Evolutionary conservation across 1,140 invertebrate species (phyloP).

Genomic region (Ostrea denselamellosa): DNA sequence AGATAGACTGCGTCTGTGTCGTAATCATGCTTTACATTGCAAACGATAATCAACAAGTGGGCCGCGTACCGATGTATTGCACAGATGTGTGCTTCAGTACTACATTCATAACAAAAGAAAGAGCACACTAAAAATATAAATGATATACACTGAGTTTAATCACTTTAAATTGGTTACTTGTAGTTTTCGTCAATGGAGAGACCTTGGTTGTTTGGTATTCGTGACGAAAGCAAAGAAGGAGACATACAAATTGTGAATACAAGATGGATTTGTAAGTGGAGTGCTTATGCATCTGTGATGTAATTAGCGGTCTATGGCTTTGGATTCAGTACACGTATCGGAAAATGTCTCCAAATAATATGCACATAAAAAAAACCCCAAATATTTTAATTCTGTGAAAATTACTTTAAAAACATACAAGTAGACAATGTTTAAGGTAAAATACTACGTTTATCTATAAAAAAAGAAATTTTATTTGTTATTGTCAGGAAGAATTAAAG

Average conservation of each 20-base stretch:
- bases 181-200: neutral
- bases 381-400: too few species aligned
- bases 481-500: neutral
- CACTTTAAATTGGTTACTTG: neutral
- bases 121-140: neutral
- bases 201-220: slow-evolving; percentile 16
- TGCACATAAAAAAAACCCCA: too few species aligned
- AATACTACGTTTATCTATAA: too few species aligned
- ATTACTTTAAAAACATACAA: too few species aligned
- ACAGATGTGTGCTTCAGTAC: neutral
- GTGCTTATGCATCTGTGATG: neutral
- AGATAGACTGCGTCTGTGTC: too few species aligned
- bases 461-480: too few species aligned
- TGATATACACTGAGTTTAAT: slow-evolving; percentile 20
- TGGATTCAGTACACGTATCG: too few species aligned
- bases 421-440: too few species aligned
- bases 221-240: neutral
- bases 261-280: neutral
- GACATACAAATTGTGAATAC: neutral
- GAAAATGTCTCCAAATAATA: too few species aligned
- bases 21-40: neutral
- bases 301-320: neutral
- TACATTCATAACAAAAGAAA: neutral
- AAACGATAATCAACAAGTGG: neutral
- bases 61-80: neutral